phyloP scores from a whole-genome alignment of 2,113 vertebrate genomes.

The Madoqua kirkii region DNA sequence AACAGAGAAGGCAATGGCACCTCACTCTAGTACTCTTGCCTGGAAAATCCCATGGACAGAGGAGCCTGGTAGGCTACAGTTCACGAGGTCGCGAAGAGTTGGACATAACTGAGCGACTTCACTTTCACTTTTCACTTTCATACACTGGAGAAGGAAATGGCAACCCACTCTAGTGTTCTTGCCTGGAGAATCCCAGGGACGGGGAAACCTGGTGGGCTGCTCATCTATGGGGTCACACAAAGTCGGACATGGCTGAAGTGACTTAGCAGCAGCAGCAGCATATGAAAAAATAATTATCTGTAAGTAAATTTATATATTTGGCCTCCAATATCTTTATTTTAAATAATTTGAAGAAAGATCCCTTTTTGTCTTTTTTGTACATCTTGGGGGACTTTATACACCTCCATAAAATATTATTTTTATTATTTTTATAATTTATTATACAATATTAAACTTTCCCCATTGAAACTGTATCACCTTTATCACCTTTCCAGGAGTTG shows the following conservation, averaged over 20 bases:
- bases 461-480: neutral
- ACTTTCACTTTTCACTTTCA: too few species aligned
- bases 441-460: neutral
- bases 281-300: neutral
- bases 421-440: neutral
- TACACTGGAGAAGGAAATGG: too few species aligned
- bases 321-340: neutral
- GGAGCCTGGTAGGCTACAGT: too few species aligned
- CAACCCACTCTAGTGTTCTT: too few species aligned
- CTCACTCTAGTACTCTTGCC: too few species aligned
- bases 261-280: neutral
- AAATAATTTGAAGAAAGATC: neutral
- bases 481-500: neutral
- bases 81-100: fast-evolving
- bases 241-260: fast-evolving
- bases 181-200: too few species aligned
- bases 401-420: neutral
- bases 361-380: neutral
- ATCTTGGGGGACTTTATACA: neutral
- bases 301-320: neutral
- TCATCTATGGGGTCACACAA: too few species aligned
- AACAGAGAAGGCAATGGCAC: neutral
- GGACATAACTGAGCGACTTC: fast-evolving
- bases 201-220: too few species aligned
- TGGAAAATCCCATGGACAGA: too few species aligned